Base-by-base conservation (phyloP, 1,140 invertebrate species). In the Drosophila tropicalis region DNA sequence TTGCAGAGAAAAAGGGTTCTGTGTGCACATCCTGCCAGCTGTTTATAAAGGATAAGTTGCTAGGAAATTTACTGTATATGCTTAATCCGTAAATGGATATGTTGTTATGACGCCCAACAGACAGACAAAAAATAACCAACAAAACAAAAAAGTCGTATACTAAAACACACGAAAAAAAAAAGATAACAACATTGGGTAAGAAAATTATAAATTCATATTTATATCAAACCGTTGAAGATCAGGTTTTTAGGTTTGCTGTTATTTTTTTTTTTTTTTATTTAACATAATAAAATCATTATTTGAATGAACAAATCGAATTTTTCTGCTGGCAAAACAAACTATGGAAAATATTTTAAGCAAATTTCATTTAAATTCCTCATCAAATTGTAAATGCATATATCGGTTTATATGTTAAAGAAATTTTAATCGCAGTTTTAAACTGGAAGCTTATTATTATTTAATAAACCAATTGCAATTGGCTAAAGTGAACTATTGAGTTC, bases 41-140 rank as follows among this genome's bases (percentile, higher is more conserved):
- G 84, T 83, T 83, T 89, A 83, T 68, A 86, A 86, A 82, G 83
- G 79, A 82, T 86, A 87, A 79, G 72, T 86, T 79, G 71, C 82
- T 86, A 77, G 67, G 77, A 83, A 74, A 73, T 70, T 74, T 68
- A 62, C 67, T 80, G 77, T 84, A 78, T 86, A 78, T 86, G 82
- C 80, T 84, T 86, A 86, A 86, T 86, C 82, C 82, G 82, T 77
- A 86, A 86, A 86, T 86, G 82, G 82, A 86, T 86, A 79, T 81
- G 79, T 86, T 81, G 74, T 70, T 72, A 62, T 80, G 78, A 67
- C 62, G 25, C 64, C 72, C 41, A 75, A 74, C 54, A 72, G n/a
- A 25, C 17, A 67, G 44, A 13, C 7, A 29, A 25, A 62, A 25
- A 56, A 17, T 5, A 15, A 13, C 22, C 64, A 58, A 41, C 36